Conservation (phyloP, 2,113 vertebrate genomes). For the Grallaria varia region DNA sequence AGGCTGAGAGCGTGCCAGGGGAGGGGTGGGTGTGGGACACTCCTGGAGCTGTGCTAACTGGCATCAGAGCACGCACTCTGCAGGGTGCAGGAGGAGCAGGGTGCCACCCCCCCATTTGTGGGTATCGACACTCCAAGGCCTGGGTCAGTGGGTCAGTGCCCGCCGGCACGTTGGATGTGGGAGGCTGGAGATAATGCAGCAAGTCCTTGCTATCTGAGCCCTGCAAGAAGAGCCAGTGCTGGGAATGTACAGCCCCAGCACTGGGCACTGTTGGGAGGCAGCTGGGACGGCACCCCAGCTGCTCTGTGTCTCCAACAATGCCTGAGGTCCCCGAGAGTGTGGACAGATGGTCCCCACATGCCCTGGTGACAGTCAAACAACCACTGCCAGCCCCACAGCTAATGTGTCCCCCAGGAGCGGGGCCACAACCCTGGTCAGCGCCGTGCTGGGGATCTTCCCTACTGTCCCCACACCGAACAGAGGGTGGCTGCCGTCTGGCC, state of each 20-base stretch:
- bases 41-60: background rate
- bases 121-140: fast-evolving
- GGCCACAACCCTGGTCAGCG: background rate
- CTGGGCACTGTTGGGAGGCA: background rate
- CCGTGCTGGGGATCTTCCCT: background rate
- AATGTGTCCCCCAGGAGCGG: fast-evolving
- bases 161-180: fast-evolving
- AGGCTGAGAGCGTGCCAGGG: fast-evolving
- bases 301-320: background rate
- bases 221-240: background rate
- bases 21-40: no score
- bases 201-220: background rate
- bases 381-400: fast-evolving
- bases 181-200: no score
- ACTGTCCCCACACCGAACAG: background rate
- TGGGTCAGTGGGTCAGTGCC: background rate
- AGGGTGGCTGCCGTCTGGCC: background rate
- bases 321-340: background rate
- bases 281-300: background rate
- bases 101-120: background rate
- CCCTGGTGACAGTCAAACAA: background rate
- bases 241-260: background rate
- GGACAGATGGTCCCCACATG: background rate
- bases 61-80: background rate
- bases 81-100: fast-evolving